A percentile compares a stretch with the other conserved stretches of the same genome.
phyloP scores from a whole-genome alignment of 2,888 invertebrate genomes.

The Volucella inanis region DNA sequence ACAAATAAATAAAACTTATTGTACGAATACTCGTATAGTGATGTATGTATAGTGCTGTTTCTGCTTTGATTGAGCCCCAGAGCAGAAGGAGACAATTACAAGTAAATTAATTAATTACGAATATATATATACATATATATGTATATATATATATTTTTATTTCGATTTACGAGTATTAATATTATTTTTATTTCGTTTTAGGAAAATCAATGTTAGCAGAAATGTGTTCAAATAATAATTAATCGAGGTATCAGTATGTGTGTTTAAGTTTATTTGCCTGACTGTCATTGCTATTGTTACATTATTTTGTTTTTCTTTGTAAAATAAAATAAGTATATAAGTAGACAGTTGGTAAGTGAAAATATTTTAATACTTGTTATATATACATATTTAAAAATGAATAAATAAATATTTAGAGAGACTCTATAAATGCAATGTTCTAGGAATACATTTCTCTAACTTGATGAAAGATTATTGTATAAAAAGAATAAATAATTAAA shows the following conservation, averaged over 20 bases:
- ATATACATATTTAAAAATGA: constrained; percentile 5
- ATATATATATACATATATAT: too few relatives aligned
- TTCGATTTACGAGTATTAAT: not conserved
- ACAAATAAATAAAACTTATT: constrained; percentile 10
- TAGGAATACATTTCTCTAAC: constrained; percentile 60
- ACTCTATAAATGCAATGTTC: constrained; percentile 64
- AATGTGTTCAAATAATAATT: constrained; percentile 62
- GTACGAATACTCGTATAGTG: not conserved
- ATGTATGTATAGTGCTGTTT: constrained; percentile 47
- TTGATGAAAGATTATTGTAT: constrained; percentile 63
- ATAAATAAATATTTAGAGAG: constrained; percentile 54
- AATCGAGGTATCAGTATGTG: constrained; percentile 30
- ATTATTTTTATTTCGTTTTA: constrained; percentile 30
- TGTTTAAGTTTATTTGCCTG: constrained; percentile 17
- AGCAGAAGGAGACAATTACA: constrained; percentile 58
- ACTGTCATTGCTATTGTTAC: too few relatives aligned
- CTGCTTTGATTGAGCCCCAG: constrained; percentile 71
- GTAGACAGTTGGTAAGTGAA: constrained; percentile 52
- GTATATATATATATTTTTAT: not conserved
- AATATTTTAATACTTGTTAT: constrained; percentile 58
- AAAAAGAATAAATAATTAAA: constrained; percentile 37
- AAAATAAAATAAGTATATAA: constrained; percentile 35
- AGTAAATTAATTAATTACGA: not conserved
- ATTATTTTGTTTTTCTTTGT: constrained; percentile 7
- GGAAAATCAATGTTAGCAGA: constrained; percentile 55